A percentile compares a stretch with the other conserved stretches of the same genome.
These are phyloP conservation scores for Solenodon paradoxus DNA, from an alignment of 2,113 vertebrate species.

Conservation along the genomic window DNA sequence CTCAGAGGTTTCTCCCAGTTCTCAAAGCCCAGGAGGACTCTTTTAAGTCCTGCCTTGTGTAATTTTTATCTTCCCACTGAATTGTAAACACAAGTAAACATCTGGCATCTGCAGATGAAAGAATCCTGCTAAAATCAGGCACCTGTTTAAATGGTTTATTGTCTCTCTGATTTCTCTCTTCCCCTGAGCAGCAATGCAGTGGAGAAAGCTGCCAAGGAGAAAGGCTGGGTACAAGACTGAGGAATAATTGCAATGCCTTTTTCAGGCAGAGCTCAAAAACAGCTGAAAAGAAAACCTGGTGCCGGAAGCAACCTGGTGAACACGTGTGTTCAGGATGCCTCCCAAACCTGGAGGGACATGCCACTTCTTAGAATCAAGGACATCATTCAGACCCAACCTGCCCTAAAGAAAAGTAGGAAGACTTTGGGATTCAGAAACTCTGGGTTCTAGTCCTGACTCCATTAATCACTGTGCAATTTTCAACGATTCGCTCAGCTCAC, in stretches of 20 bases:
- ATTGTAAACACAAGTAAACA: conserved; percentile 46
- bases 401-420: neutral
- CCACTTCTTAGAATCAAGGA: neutral
- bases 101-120: conserved; percentile 15
- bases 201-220: neutral
- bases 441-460: neutral
- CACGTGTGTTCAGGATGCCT: neutral
- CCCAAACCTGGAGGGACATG: neutral
- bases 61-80: conserved; percentile 9
- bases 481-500: neutral
- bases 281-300: neutral
- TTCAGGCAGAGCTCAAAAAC: conserved; percentile 3
- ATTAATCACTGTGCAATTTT: neutral
- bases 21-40: neutral
- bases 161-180: conserved; percentile 24
- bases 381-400: neutral
- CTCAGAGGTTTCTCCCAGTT: neutral
- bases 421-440: neutral
- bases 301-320: neutral
- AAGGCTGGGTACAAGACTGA: neutral
- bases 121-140: conserved; percentile 17
- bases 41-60: neutral
- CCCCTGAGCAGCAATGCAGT: neutral
- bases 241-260: neutral
- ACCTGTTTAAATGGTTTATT: conserved; percentile 19